Evolutionary conservation across 2,797 vertebrate species (phyloP).

Genomic region (Threskiornis aethiopicus): DNA sequence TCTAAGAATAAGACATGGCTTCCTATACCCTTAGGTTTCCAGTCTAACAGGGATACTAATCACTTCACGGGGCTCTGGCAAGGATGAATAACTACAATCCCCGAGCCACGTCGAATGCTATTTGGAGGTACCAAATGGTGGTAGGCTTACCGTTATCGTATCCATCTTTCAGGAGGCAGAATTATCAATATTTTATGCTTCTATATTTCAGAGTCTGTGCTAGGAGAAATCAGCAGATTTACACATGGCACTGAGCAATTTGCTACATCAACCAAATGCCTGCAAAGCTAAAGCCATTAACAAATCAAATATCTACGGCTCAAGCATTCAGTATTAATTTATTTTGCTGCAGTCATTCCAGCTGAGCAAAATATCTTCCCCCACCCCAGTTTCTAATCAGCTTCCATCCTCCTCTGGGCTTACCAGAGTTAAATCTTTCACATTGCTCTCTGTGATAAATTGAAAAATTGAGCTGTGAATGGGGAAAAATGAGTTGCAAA

Average conservation of each 20-base stretch:
- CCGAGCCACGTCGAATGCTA: accelerated
- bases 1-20: background rate
- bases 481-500: background rate
- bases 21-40: background rate
- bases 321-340: background rate
- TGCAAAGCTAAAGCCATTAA: conserved; percentile 30
- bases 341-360: conserved; percentile 18
- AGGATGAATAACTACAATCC: background rate
- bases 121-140: background rate
- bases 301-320: background rate
- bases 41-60: background rate
- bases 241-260: background rate
- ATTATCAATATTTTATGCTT: background rate
- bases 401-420: conserved; percentile 14
- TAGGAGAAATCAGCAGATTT: background rate
- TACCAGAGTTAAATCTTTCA: background rate
- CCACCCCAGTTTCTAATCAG: background rate
- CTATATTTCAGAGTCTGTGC: background rate
- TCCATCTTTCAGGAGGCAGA: background rate
- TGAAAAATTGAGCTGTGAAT: background rate
- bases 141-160: background rate
- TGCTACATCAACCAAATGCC: conserved; percentile 14
- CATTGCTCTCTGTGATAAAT: background rate
- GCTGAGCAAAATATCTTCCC: background rate
- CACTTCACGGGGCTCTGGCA: background rate